These are phyloP conservation scores for Cotesia typhae DNA, from an alignment of 1,140 invertebrate genomes.

Conservation along the genomic window DNA sequence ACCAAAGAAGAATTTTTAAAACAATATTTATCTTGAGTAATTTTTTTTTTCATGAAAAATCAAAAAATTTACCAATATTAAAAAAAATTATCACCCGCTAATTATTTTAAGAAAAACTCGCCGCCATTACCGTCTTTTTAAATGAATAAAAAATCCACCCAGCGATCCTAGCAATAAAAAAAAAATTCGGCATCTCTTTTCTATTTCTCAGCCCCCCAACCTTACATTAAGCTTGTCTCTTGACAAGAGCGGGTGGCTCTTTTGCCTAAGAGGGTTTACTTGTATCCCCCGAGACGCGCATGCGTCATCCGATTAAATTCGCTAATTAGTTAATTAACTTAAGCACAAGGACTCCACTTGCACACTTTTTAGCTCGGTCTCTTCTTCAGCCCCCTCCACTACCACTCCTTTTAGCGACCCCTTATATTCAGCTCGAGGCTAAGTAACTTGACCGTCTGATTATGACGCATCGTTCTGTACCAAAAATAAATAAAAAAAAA, in stretches of 20 bases:
- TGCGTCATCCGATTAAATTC: constrained; percentile 69
- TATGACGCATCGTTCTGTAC: constrained; percentile 62
- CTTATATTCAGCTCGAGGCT: constrained; percentile 18
- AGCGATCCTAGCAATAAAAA: too few species aligned
- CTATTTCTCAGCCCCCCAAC: too few species aligned
- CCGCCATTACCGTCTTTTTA: too few species aligned
- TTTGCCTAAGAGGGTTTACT: constrained; percentile 65
- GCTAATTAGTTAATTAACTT: constrained; percentile 68
- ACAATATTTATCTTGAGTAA: too few species aligned
- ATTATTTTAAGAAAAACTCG: too few species aligned
- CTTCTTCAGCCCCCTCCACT: background rate
- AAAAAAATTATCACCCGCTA: too few species aligned
- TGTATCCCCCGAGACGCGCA: constrained; percentile 67
- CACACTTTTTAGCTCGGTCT: background rate
- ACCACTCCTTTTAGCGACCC: too few species aligned
- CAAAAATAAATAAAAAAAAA: constrained; percentile 20
- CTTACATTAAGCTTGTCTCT: background rate
- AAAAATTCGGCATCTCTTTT: too few species aligned
- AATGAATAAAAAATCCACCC: too few species aligned
- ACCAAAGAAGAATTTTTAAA: too few species aligned
- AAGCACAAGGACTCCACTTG: constrained; percentile 50
- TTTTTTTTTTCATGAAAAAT: too few species aligned
- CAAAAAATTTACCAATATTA: too few species aligned
- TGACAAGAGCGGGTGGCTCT: background rate
- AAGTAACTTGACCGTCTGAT: constrained; percentile 66